These are phyloP conservation scores for Cataglyphis hispanica DNA, from an alignment of 1,140 invertebrate species.

Conservation along the genomic window DNA sequence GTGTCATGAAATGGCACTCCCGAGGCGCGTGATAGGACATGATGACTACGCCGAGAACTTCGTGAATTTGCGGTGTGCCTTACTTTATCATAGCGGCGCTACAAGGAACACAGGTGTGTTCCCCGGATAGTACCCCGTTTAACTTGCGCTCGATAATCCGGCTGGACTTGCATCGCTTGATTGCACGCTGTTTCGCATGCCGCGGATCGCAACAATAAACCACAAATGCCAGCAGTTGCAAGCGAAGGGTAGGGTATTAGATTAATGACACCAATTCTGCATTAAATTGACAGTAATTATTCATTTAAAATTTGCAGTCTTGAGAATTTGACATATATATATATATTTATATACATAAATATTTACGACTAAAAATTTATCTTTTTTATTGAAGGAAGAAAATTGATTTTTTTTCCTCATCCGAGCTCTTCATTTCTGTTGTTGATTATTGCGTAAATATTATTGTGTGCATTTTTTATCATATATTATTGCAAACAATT, in stretches of 20 bases:
- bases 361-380: not conserved
- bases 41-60: not conserved
- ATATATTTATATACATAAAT: not conserved
- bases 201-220: not conserved
- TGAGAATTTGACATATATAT: not conserved
- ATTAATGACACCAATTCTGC: not conserved
- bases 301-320: not conserved
- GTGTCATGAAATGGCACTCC: not conserved
- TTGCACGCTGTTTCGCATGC: not conserved
- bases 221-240: not conserved
- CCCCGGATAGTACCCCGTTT: no score
- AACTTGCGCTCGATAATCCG: not conserved
- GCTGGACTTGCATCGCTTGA: not conserved
- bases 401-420: not conserved
- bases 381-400: not conserved
- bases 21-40: not conserved
- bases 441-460: conserved; percentile 12
- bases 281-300: not conserved
- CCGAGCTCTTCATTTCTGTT: not conserved
- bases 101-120: not conserved
- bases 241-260: not conserved
- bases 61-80: not conserved
- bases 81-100: not conserved
- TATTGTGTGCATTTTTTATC: not conserved
- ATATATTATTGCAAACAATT: not conserved